Percentiles rank a stretch among this genome's conserved stretches.
phyloP scores from a whole-genome alignment of 2,797 vertebrate species.

The Clarias pachynema region DNA sequence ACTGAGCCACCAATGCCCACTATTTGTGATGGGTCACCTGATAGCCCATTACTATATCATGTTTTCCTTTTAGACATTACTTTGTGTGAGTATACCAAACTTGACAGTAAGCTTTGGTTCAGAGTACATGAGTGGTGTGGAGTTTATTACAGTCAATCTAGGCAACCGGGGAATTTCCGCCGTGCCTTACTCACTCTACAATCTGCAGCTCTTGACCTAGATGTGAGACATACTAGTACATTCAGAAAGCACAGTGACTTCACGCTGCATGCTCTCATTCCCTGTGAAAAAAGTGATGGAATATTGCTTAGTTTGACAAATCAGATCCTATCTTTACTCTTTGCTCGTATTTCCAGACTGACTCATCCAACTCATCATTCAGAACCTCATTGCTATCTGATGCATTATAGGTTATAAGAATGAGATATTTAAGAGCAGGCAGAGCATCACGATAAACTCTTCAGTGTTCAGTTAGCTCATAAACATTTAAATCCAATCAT shows the following conservation, averaged over 20 bases:
- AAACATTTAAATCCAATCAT: neutral
- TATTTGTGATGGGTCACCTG: neutral
- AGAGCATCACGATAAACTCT: neutral
- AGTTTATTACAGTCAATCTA: conserved; percentile 49
- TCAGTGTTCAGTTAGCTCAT: neutral
- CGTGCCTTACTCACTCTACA: conserved; percentile 65
- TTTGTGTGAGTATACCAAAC: conserved; percentile 2
- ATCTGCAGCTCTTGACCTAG: conserved; percentile 67
- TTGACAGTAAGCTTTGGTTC: conserved; percentile 6
- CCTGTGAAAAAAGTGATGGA: conserved; percentile 28
- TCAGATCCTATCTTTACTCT: conserved; percentile 14
- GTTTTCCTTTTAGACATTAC: conserved; percentile 4
- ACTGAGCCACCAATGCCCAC: too few relatives aligned
- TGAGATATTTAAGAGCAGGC: neutral
- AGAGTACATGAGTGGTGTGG: conserved; percentile 21
- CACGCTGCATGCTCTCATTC: conserved; percentile 36
- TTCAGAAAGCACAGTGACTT: conserved; percentile 47
- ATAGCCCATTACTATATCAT: neutral
- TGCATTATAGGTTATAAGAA: neutral
- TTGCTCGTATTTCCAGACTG: neutral
- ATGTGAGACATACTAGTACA: conserved; percentile 53
- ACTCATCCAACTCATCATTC: neutral
- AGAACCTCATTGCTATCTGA: neutral
- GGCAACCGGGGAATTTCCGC: conserved; percentile 63
- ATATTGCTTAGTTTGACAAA: conserved; percentile 42